Evolutionary conservation across 2,797 vertebrate species (phyloP), one percentile per base, ranked within the genome.

Genomic region (Cossypha niveicapilla): DNA sequence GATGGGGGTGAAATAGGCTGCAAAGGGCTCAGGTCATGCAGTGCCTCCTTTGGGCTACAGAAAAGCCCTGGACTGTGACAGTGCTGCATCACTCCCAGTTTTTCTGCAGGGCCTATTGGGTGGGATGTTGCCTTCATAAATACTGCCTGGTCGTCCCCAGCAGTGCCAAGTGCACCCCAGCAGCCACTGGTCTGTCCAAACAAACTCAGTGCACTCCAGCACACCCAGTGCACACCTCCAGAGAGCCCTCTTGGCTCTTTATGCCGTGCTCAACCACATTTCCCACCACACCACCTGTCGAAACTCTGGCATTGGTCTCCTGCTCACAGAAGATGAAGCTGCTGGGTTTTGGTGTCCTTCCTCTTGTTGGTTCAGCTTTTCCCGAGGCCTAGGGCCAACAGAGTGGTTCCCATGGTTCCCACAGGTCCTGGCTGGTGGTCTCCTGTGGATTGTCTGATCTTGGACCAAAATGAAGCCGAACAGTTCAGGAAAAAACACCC

Each of bases 301-400:
- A 66, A 66, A n/a, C 5, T 17, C 22, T 45, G 11, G 27, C 18
- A 7, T 8, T n/a, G 22, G 22, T 65, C 22, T 60, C 44, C 10
- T 54, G 22, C 17, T 45, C 7, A 17, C 10, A 39, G 50, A 28
- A 56, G 41, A 47, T 27, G 22, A 65, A 65, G 8, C 41, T 16
- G 13, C 41, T 47, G 22, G 22, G 45, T 56, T 66, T 56, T 78
- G 22, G 11, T 47, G 18, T 32, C 13, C 16, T 42, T 75, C 16
- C 7, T 75, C 19, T 35, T 42, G 7, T 30, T 63, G 48, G 25
- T 44, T 76, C 12, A 15, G 16, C n/a, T 53, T 53, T 35, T 14
- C 21, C 58, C 0, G 2, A 63, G 48, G 39, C 34, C 23, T 66
- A 11, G 53, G 34, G 41, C 23, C 0, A 2, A 23, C 1, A 0